Evolutionary conservation across 2,888 invertebrate species (phyloP).

Genomic region (Dusona sp.): DNA sequence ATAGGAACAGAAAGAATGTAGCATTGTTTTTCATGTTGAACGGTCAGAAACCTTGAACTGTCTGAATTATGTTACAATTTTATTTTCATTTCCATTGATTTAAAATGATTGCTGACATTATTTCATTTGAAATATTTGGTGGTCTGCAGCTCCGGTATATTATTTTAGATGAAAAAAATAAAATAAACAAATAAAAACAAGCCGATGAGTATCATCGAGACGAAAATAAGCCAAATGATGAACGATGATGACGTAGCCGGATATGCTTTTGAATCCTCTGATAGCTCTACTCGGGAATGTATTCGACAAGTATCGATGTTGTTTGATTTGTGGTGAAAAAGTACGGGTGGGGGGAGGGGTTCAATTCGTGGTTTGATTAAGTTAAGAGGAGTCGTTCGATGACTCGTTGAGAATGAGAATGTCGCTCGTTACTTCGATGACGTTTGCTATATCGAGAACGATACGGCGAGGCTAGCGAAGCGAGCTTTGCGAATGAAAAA

Average conservation of each 20-base stretch:
- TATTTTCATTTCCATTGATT: background rate
- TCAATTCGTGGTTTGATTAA: constrained; percentile 17
- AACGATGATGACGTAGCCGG: constrained; percentile 61
- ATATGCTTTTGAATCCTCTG: constrained; percentile 67
- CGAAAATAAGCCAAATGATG: constrained; percentile 41
- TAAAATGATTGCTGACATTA: background rate
- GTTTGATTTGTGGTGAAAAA: constrained; percentile 1
- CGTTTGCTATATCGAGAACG: constrained; percentile 12
- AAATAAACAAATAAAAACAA: constrained; percentile 27
- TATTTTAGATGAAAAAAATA: constrained; percentile 19
- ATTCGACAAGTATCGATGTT: constrained; percentile 11
- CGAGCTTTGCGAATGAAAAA: constrained; percentile 21
- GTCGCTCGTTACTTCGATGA: constrained; percentile 17
- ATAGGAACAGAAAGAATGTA: too few relatives aligned
- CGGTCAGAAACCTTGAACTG: too few relatives aligned
- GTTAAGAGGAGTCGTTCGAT: constrained; percentile 35
- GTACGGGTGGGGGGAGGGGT: background rate
- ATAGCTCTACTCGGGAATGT: constrained; percentile 55
- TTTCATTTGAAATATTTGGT: background rate
- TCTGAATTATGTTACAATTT: too few relatives aligned
- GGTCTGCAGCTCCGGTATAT: constrained; percentile 12
- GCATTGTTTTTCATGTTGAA: too few relatives aligned
- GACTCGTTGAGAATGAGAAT: constrained; percentile 40
- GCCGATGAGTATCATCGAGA: constrained; percentile 47
- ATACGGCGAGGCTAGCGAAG: constrained; percentile 36